Base-by-base conservation (phyloP, 2,797 vertebrate species). In the Sebastes trivittatus region DNA sequence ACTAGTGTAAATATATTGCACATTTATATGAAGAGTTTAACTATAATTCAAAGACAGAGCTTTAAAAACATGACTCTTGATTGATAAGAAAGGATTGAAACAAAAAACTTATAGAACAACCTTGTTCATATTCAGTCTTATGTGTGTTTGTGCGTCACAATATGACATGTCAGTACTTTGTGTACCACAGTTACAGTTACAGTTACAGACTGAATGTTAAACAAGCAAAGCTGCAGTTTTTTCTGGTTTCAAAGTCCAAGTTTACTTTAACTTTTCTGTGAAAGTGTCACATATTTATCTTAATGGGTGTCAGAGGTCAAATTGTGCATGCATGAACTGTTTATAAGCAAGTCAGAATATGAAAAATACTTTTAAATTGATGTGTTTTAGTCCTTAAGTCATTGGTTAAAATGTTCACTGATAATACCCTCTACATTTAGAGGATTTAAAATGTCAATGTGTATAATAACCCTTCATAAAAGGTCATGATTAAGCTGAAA, bases 281-380 rank as follows among this genome's bases (percentile, higher is more conserved):
- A 58, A 23, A 38, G 56, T 42, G 70, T 55, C 23, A 13, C 42
- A 23, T 42, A 74, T 46, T 56, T 27, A 49, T 74, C 46, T 75
- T 34, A 7, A 63, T 16, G 16, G 67, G 14, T 13, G 7, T 76
- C 72, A 29, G 10, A 65, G 66, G 42, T 32, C 42, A 49, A 6
- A 11, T 8, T 14, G 5, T 18, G 9, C 38, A 8, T 49, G 11
- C 13, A 14, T 54, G 7, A 30, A 13, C 25, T 5, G 25, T 14
- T 52, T 2, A 30, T 10, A 55, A 54, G 49, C 27, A 18, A 49
- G 27, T 49, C 20, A 18, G 9, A 16, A 25, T 13, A 20, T 27
- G 6, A 54, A 27, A 55, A 32, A 34, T 30, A 54, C n/a, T 34
- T 14, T 32, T 5, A 4, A 27, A 27, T 18, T 0, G 0, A 6